These are phyloP conservation scores for Xerus inauris DNA, from an alignment of 2,113 vertebrate genomes.

Conservation along the genomic window DNA sequence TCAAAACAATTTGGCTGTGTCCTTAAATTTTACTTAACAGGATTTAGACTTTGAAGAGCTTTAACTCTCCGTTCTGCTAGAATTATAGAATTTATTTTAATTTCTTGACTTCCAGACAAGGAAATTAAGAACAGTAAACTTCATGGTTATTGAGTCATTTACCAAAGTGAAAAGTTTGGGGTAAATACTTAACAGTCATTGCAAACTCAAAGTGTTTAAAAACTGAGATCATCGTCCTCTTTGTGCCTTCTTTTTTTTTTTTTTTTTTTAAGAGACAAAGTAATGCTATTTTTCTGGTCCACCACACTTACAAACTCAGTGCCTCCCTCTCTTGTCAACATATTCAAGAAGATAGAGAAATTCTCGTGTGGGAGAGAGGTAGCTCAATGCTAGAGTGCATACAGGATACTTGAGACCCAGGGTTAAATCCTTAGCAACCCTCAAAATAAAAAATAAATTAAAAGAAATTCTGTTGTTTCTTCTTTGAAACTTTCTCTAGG, in stretches of 20 bases:
- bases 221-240: conserved; percentile 9
- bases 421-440: too few species aligned
- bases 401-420: too few species aligned
- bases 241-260: neutral
- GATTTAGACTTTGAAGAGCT: neutral
- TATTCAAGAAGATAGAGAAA: neutral
- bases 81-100: conserved; percentile 34
- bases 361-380: neutral
- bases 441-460: too few species aligned
- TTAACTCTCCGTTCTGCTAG: neutral
- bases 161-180: neutral
- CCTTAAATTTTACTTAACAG: neutral
- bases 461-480: neutral
- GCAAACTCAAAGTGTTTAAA: conserved; percentile 40
- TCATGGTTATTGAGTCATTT: neutral
- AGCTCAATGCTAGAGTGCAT: too few species aligned
- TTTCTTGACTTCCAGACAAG: neutral
- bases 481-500: neutral
- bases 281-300: neutral
- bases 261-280: too few species aligned
- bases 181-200: neutral
- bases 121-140: conserved; percentile 2
- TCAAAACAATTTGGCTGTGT: conserved; percentile 30
- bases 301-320: neutral
- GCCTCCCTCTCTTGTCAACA: neutral